phyloP scores from a whole-genome alignment of 2,797 vertebrate genomes.

The Sebastes taczanowskii region DNA sequence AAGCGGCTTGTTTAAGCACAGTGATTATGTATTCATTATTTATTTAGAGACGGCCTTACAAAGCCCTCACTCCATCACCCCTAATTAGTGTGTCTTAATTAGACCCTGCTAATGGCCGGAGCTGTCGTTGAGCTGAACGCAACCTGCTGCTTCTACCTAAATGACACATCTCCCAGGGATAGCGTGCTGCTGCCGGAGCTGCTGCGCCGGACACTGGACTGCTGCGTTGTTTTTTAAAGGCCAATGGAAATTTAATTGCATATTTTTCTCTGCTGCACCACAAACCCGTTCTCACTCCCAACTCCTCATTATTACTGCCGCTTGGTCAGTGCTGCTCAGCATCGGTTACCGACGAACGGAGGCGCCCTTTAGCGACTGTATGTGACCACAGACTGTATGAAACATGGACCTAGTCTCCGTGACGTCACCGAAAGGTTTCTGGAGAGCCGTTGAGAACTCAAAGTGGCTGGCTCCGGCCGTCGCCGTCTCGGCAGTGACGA shows the following conservation, averaged over 20 bases:
- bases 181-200: slow-evolving; percentile 17
- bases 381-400: too few relatives aligned
- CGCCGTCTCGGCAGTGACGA: too few relatives aligned
- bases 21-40: slow-evolving; percentile 80
- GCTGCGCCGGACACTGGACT: slow-evolving; percentile 32
- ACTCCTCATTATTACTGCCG: too few relatives aligned
- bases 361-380: background rate
- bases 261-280: background rate
- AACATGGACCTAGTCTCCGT: too few relatives aligned
- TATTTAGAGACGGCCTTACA: slow-evolving; percentile 67
- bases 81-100: slow-evolving; percentile 86
- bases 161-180: slow-evolving; percentile 71
- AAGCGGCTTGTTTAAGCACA: slow-evolving; percentile 76
- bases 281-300: too few relatives aligned
- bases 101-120: slow-evolving; percentile 73
- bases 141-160: slow-evolving; percentile 73
- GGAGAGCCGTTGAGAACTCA: too few relatives aligned
- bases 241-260: background rate
- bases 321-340: too few relatives aligned
- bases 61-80: slow-evolving; percentile 77
- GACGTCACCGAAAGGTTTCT: too few relatives aligned
- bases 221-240: slow-evolving; percentile 6
- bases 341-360: background rate
- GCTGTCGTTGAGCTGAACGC: slow-evolving; percentile 71
- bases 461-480: too few relatives aligned